Percentiles rank a stretch among this genome's conserved stretches.
phyloP scores from a whole-genome alignment of 2,797 vertebrate species.

The Lithobates sylvaticus region DNA sequence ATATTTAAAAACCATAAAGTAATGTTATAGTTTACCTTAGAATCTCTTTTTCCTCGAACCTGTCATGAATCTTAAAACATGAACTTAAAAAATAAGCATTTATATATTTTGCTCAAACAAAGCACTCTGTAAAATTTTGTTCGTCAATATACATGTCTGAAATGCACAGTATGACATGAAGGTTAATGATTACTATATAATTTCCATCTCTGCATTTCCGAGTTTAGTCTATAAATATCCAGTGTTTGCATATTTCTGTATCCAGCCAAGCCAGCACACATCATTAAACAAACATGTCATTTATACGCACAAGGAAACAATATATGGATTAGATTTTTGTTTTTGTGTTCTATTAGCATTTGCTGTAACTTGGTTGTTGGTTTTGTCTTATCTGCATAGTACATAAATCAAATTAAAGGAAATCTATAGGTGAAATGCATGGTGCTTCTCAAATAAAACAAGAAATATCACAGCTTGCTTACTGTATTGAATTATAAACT shows the following conservation, averaged over 20 bases:
- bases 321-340: constrained; percentile 34
- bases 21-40: background rate
- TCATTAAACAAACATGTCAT: constrained; percentile 37
- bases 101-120: constrained; percentile 4
- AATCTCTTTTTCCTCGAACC: constrained; percentile 1
- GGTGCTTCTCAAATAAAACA: background rate
- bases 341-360: constrained; percentile 27
- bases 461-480: background rate
- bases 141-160: constrained; percentile 38
- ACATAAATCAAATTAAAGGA: constrained; percentile 41
- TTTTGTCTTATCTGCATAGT: constrained; percentile 9
- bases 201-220: constrained; percentile 29
- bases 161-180: constrained; percentile 34
- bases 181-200: constrained; percentile 48
- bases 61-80: constrained; percentile 16
- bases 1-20: constrained; percentile 9
- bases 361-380: constrained; percentile 2
- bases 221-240: constrained; percentile 34
- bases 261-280: constrained; percentile 17
- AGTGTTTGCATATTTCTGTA: constrained; percentile 45
- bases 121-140: constrained; percentile 16
- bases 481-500: background rate
- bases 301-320: constrained; percentile 36
- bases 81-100: background rate
- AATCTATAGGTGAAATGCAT: constrained; percentile 40